Evolutionary conservation across 2,797 vertebrate species (phyloP).

Genomic region (Melanotaenia maccullochi): DNA sequence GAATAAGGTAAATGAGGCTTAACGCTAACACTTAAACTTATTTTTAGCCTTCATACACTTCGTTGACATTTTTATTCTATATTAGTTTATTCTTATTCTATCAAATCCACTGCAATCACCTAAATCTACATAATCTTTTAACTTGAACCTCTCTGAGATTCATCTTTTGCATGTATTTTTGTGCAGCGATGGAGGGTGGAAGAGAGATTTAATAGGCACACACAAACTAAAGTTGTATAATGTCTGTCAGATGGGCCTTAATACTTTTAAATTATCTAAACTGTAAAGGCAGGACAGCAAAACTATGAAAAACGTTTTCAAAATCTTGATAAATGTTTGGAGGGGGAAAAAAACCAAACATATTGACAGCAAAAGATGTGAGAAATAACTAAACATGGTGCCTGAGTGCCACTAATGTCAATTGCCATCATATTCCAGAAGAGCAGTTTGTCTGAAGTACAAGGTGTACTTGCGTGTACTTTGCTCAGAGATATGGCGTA

Average conservation of each 20-base stretch:
- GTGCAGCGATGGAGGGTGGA: not conserved
- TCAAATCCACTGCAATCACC: not conserved
- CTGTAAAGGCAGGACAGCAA: not conserved
- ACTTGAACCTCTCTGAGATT: not conserved
- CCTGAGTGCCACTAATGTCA: not conserved
- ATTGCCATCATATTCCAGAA: not conserved
- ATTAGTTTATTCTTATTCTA: not conserved
- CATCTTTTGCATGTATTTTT: not conserved
- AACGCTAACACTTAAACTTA: not conserved
- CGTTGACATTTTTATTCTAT: not conserved
- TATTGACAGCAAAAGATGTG: not conserved
- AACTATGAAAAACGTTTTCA: not conserved
- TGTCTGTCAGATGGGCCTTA: not conserved
- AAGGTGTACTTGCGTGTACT: conserved; percentile 13
- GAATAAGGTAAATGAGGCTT: not conserved
- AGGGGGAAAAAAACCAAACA: too few species aligned
- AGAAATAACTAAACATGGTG: not conserved
- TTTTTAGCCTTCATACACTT: not conserved
- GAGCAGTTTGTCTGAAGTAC: not conserved
- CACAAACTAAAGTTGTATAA: not conserved
- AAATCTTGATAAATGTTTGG: too few species aligned
- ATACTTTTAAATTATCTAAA: not conserved
- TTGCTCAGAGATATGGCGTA: not conserved
- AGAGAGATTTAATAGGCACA: not conserved
- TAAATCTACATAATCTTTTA: not conserved